phyloP scores from a whole-genome alignment of 2,797 vertebrate genomes.

The Gambusia yucatana region DNA sequence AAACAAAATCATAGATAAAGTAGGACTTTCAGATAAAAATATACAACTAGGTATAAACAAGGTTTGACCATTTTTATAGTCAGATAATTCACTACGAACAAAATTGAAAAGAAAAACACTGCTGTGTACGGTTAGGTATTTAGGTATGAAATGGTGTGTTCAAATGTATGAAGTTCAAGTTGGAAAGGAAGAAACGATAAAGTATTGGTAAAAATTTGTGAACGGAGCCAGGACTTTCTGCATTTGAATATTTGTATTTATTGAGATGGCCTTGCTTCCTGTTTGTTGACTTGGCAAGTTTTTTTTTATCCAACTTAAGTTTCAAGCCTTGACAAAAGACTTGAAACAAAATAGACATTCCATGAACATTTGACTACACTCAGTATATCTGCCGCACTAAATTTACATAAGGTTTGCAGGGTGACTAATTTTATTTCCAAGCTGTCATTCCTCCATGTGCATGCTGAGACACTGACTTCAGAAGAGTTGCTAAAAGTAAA shows the following conservation, averaged over 20 bases:
- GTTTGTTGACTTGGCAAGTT: background rate
- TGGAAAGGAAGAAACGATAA: background rate
- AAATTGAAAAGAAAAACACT: background rate
- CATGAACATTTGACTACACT: conserved; percentile 4
- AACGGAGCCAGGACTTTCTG: background rate
- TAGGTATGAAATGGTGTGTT: background rate
- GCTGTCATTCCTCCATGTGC: background rate
- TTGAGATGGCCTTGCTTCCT: background rate
- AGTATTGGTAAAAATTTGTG: background rate
- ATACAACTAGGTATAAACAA: background rate
- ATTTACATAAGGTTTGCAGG: background rate
- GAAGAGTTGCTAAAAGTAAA: conserved; percentile 3
- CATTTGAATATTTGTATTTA: background rate
- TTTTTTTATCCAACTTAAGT: background rate
- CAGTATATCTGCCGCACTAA: background rate
- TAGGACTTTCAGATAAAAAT: background rate
- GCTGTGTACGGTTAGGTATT: background rate
- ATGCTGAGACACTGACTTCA: conserved; percentile 9
- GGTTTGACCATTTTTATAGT: background rate
- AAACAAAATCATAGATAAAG: background rate
- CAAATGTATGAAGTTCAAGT: background rate
- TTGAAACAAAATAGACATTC: conserved; percentile 11
- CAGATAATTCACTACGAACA: background rate
- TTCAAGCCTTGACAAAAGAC: conserved; percentile 3
- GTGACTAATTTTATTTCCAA: background rate